Base-by-base conservation (phyloP, 2,888 invertebrate genomes). In the Leptinotarsa rubiginosa region DNA sequence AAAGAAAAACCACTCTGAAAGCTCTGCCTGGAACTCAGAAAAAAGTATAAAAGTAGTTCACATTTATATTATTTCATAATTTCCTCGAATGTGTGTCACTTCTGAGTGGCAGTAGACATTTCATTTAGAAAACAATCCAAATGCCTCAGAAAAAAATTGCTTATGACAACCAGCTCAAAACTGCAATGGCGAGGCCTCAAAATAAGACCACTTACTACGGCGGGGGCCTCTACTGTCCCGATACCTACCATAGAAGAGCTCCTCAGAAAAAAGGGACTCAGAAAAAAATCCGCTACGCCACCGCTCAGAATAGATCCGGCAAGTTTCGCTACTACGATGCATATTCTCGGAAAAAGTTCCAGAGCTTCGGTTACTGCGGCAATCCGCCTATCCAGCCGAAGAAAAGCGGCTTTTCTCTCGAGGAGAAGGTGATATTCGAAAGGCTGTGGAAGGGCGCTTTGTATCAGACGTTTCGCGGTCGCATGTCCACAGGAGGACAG, bases 341-440 rank as follows among this genome's bases (percentile, higher is more conserved):
- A 64, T 75, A 69, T 25, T 20, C 59, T 12, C 75, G 75, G 16
- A 73, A 70, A 56, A 71, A 65, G 52, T 47, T 56, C 12, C 74
- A 69, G 47, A 66, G 62, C 3, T 70, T 49, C 22, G 50, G 66
- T n/a, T 31, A 47, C 13, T 41, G 62, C 41, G 62, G 62, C 31
- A 41, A 41, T 62, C 16, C 31, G 59, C 20, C 59, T n/a, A 16
- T 31, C 12, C 59, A 66, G 20, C 71, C 69, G 75, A 78, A 75
- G 22, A 70, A 76, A 25, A 87, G 87, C 79, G 87, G 89, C 12
- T 88, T 87, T 69, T 87, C 88, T n/a, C 87, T 88, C 0, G 91
- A 92, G 82, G 91, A 93, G 81, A 89, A 92, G 76, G 89, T 92
- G 52, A 91, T 93, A 72, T 94, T 94, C 86, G 93, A 94, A 83